Percentiles rank a stretch among this genome's conserved stretches.
phyloP scores from a whole-genome alignment of 2,888 invertebrate species.

The Trachelus iudaicus region DNA sequence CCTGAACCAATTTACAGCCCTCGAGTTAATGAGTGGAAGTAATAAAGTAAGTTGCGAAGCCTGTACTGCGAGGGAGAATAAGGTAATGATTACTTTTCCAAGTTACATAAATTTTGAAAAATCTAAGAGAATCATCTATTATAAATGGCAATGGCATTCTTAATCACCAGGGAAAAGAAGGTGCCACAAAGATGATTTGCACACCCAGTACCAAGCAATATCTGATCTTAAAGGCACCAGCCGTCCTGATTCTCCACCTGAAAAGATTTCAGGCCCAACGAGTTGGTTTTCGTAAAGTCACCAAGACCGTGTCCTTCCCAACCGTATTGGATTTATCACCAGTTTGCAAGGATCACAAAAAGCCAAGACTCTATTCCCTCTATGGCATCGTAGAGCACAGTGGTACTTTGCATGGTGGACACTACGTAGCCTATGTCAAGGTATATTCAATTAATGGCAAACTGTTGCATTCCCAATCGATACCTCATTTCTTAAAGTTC shows the following conservation, averaged over 20 bases:
- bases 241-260: slow-evolving; percentile 92
- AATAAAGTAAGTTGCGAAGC: slow-evolving; percentile 94
- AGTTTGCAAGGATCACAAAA: slow-evolving; percentile 79
- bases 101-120: background rate
- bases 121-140: background rate
- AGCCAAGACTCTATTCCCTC: slow-evolving; percentile 80
- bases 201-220: slow-evolving; percentile 87
- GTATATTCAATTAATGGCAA: slow-evolving; percentile 61
- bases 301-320: slow-evolving; percentile 89
- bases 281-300: slow-evolving; percentile 81
- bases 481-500: slow-evolving; percentile 24
- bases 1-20: slow-evolving; percentile 90
- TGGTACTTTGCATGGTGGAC: slow-evolving; percentile 89
- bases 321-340: slow-evolving; percentile 88
- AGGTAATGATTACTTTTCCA: slow-evolving; percentile 42
- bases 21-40: slow-evolving; percentile 89
- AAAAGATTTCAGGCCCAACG: slow-evolving; percentile 89
- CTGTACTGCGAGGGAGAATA: slow-evolving; percentile 81
- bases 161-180: slow-evolving; percentile 67
- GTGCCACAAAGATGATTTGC: slow-evolving; percentile 74
- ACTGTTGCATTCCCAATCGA: background rate
- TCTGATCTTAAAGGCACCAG: slow-evolving; percentile 90
- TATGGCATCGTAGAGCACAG: slow-evolving; percentile 97
- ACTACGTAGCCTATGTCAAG: slow-evolving; percentile 96
- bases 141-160: background rate